A percentile compares a stretch with the other conserved stretches of the same genome.
phyloP scores from a whole-genome alignment of 2,113 vertebrate genomes.

The Zosterops pallidus region DNA sequence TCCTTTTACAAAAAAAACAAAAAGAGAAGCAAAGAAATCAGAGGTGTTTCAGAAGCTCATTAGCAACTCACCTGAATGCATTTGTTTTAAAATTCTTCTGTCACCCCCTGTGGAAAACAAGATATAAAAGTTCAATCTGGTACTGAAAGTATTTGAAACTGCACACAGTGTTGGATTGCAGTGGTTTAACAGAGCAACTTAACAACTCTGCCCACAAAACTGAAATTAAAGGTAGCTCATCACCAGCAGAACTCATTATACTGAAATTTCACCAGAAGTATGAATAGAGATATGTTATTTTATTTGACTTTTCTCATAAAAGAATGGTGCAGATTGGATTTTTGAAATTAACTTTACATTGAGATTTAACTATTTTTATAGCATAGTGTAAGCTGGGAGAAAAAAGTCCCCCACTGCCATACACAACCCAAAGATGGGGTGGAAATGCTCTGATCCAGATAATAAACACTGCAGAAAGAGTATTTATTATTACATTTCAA shows the following conservation, averaged over 20 bases:
- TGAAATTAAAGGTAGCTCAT: neutral
- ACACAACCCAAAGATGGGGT: neutral
- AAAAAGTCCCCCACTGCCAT: neutral
- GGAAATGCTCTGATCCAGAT: neutral
- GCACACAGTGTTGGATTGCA: neutral
- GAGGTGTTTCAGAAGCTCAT: neutral
- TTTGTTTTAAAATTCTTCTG: neutral
- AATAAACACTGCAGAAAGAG: neutral
- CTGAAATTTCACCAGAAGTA: neutral
- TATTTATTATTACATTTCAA: neutral
- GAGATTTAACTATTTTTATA: neutral
- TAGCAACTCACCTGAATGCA: neutral
- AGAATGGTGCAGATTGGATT: neutral
- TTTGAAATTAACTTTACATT: neutral
- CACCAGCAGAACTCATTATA: neutral
- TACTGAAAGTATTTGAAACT: neutral
- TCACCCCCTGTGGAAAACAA: neutral
- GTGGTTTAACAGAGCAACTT: neutral
- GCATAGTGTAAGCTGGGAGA: neutral
- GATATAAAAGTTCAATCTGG: neutral
- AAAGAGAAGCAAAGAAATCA: neutral
- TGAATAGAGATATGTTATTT: neutral
- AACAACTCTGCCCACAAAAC: neutral
- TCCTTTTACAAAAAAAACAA: neutral
- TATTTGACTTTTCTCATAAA: neutral